These are phyloP conservation scores for Petrocephalus schoutedeni DNA, from an alignment of 2,797 vertebrate genomes.

Conservation along the genomic window DNA sequence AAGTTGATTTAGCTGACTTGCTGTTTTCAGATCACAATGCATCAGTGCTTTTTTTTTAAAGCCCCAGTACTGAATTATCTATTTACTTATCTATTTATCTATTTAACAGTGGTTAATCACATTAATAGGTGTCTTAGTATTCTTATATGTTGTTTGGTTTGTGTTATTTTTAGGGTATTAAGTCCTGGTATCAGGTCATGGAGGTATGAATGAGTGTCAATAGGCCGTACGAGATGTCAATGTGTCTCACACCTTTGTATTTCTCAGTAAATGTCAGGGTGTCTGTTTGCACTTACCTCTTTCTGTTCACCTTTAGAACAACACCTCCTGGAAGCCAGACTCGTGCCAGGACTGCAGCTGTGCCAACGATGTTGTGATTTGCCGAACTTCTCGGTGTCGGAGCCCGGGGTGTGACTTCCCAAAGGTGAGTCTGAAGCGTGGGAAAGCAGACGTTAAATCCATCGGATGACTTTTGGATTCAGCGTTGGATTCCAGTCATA, in stretches of 20 bases:
- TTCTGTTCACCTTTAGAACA: slow-evolving; percentile 64
- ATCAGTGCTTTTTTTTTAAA: not conserved
- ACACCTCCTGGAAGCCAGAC: slow-evolving; percentile 77
- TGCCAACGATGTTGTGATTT: slow-evolving; percentile 64
- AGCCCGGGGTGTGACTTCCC: slow-evolving; percentile 77
- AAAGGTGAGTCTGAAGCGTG: slow-evolving; percentile 60
- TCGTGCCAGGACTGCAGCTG: slow-evolving; percentile 80
- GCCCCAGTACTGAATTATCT: not conserved
- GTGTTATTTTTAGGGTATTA: not conserved
- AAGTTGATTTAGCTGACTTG: not conserved
- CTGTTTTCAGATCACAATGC: not conserved
- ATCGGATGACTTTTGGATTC: not conserved
- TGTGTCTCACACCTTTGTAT: not conserved
- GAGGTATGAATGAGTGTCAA: not conserved
- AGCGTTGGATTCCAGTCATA: not conserved
- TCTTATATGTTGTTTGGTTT: not conserved
- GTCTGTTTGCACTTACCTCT: not conserved
- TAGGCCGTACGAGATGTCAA: not conserved
- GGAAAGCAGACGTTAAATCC: not conserved
- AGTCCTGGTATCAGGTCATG: not conserved
- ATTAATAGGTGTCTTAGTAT: not conserved
- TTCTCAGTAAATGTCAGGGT: not conserved
- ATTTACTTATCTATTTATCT: not conserved
- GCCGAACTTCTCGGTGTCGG: slow-evolving; percentile 64
- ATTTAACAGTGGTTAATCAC: not conserved